Percentiles rank a stretch among this genome's conserved stretches.
Evolutionary conservation across 2,113 vertebrate species (phyloP).

Genomic region (Lepus timidus): DNA sequence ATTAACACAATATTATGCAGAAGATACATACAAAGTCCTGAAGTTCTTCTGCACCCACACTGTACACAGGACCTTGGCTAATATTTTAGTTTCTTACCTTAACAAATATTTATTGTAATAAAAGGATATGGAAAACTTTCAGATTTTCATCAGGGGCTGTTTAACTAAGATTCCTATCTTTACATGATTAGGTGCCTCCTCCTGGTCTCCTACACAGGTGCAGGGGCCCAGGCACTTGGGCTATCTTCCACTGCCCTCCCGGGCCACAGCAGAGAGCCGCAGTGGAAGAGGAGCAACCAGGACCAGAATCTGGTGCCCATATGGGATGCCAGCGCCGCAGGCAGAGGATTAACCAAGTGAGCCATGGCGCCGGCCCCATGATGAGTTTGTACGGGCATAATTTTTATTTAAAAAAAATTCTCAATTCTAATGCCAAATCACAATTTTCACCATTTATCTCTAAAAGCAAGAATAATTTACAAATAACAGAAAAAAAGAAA

Average conservation of each 20-base stretch:
- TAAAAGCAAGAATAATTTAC: slow-evolving; percentile 47
- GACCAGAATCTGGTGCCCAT: no score
- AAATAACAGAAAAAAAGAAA: slow-evolving; percentile 31
- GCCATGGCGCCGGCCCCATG: no score
- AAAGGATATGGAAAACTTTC: not conserved
- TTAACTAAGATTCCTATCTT: not conserved
- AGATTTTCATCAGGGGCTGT: not conserved
- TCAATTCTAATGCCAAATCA: slow-evolving; percentile 11
- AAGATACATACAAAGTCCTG: not conserved
- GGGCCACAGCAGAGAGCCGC: no score
- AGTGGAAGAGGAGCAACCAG: no score
- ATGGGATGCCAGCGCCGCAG: no score
- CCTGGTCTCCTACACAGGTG: no score
- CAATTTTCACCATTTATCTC: slow-evolving; percentile 18
- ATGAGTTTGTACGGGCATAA: no score
- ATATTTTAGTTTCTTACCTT: not conserved
- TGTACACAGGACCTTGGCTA: no score
- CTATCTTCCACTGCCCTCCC: no score
- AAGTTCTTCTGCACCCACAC: not conserved
- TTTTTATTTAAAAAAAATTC: slow-evolving; percentile 46
- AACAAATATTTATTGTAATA: slow-evolving; percentile 3
- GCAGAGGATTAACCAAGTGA: no score
- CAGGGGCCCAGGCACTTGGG: no score
- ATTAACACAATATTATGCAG: not conserved
- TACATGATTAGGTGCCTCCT: not conserved